Evolutionary conservation across 2,113 vertebrate species (phyloP).

Genomic region (Ammodytes marinus): DNA sequence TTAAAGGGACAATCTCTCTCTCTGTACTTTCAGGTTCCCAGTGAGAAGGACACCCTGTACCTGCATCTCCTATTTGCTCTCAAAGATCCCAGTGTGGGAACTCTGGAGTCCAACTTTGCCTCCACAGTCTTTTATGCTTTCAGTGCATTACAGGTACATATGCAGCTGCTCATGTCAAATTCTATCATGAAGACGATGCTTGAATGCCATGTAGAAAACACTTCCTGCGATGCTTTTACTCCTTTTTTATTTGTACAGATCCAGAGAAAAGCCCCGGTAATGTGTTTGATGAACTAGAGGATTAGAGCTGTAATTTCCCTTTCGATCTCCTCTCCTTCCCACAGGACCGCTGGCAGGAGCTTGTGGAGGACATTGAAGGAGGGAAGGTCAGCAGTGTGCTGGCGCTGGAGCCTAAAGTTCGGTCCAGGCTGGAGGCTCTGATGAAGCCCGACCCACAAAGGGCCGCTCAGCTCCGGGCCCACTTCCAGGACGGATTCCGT

Average conservation of each 20-base stretch:
- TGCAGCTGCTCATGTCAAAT: not conserved
- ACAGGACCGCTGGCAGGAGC: conserved; percentile 80
- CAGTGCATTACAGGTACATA: conserved; percentile 80
- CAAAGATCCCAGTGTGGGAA: conserved; percentile 80
- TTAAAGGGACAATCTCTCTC: not conserved
- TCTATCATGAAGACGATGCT: not conserved
- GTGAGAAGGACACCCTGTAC: conserved; percentile 82
- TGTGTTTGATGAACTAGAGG: conserved; percentile 20
- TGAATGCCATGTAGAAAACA: not conserved
- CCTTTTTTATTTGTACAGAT: not conserved
- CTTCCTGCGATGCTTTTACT: not conserved
- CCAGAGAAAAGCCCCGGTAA: conserved; percentile 11
- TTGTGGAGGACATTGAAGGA: conserved; percentile 85
- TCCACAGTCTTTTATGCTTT: conserved; percentile 87
- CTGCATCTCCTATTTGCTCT: conserved; percentile 90
- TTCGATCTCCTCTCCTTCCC: conserved; percentile 14
- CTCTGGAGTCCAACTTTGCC: conserved; percentile 88
- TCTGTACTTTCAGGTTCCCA: conserved; percentile 60
- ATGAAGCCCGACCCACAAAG: conserved; percentile 80
- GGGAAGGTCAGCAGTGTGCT: conserved; percentile 82
- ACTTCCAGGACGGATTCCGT: conserved; percentile 84
- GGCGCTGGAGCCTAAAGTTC: conserved; percentile 75
- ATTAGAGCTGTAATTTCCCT: conserved; percentile 23
- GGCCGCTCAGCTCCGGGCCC: conserved; percentile 81
- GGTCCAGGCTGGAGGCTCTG: conserved; percentile 74